Evolutionary conservation across 2,888 invertebrate species (phyloP).

Genomic region (Agrochola litura): DNA sequence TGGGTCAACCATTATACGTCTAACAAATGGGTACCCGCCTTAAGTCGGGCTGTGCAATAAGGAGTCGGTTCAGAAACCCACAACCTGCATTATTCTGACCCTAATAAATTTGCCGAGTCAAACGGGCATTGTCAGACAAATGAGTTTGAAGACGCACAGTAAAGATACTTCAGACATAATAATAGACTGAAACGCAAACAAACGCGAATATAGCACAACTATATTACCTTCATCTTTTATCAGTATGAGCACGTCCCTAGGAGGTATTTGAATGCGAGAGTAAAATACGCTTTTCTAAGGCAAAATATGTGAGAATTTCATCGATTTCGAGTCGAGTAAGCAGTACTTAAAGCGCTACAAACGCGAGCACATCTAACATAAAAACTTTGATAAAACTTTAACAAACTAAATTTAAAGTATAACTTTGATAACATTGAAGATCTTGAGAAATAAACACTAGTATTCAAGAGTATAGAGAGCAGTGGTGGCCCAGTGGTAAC

Average conservation of each 20-base stretch:
- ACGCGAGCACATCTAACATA: not conserved
- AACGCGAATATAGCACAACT: conserved; percentile 43
- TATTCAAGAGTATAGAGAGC: not conserved
- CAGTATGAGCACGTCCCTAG: conserved; percentile 39
- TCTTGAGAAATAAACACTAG: not conserved
- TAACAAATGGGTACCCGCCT: conserved; percentile 87
- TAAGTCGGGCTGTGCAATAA: conserved; percentile 87
- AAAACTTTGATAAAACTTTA: not conserved
- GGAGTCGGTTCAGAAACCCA: conserved; percentile 86
- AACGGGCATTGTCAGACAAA: conserved; percentile 88
- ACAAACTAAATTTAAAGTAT: no score
- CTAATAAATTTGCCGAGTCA: conserved; percentile 89
- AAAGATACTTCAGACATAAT: conserved; percentile 65
- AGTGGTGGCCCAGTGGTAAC: no score
- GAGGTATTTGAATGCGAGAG: conserved; percentile 55
- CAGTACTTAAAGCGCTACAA: conserved; percentile 9
- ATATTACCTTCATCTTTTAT: conserved; percentile 44
- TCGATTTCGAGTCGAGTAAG: conserved; percentile 43
- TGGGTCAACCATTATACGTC: conserved; percentile 89
- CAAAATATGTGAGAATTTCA: conserved; percentile 43
- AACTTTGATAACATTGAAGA: not conserved
- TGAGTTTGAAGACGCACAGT: conserved; percentile 78
- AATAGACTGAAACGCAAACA: conserved; percentile 60
- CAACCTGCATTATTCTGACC: conserved; percentile 90
- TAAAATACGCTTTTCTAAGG: conserved; percentile 45